Evolutionary conservation across 2,888 invertebrate genomes (phyloP).

Genomic region (Papilio protenor): DNA sequence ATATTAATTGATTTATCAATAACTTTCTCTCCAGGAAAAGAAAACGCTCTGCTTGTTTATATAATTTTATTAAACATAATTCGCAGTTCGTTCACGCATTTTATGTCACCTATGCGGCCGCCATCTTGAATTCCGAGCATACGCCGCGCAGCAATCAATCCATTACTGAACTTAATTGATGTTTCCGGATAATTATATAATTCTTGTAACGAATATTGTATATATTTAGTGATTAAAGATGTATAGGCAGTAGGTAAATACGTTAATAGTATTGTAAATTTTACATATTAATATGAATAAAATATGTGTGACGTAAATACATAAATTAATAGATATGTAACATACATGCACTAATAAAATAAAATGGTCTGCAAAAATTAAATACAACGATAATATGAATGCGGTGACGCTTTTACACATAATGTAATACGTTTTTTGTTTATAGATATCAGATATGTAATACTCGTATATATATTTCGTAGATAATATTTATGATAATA

Average conservation of each 20-base stretch:
- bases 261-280: background rate
- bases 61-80: conserved; percentile 74
- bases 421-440: background rate
- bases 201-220: background rate
- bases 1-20: conserved; percentile 7
- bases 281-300: background rate
- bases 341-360: background rate
- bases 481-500: background rate
- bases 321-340: background rate
- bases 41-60: conserved; percentile 66
- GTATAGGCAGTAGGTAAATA: too few species aligned
- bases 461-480: too few species aligned
- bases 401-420: background rate
- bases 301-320: background rate
- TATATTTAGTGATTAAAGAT: background rate
- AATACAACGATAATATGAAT: background rate
- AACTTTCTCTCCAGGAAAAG: conserved; percentile 60
- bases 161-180: conserved; percentile 11
- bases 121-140: conserved; percentile 57
- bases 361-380: background rate
- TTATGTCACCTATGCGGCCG: conserved; percentile 49
- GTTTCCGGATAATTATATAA: conserved; percentile 36
- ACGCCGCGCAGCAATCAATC: conserved; percentile 44
- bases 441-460: too few species aligned
- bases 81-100: conserved; percentile 69